Conservation (phyloP, 2,888 invertebrate genomes). For the Tetragonula carbonaria region DNA sequence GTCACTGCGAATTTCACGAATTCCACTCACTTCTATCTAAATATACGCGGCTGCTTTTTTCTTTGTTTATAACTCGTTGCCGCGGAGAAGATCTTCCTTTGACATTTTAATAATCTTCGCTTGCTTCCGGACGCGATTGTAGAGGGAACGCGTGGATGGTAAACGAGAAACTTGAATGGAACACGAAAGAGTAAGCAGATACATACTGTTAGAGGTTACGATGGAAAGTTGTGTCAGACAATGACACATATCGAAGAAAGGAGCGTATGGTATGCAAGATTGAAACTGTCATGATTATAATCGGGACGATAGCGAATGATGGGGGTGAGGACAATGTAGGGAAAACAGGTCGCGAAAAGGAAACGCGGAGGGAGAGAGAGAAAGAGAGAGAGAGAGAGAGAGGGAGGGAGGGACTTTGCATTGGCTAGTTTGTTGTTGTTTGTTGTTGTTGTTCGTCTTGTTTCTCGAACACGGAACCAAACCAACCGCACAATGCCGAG, state of each 20-base stretch:
- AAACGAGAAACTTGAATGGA: conserved; percentile 9
- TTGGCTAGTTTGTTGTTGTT: conserved; percentile 68
- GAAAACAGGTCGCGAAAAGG: conserved; percentile 65
- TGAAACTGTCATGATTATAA: conserved; percentile 70
- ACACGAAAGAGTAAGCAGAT: conserved; percentile 24
- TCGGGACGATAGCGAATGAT: conserved; percentile 69
- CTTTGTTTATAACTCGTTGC: background rate
- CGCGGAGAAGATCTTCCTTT: background rate
- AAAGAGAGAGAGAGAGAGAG: no score
- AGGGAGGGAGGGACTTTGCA: conserved; percentile 51
- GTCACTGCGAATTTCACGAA: background rate
- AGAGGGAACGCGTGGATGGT: background rate
- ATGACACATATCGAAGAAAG: conserved; percentile 53
- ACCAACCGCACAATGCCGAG: conserved; percentile 64
- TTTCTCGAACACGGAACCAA: conserved; percentile 64
- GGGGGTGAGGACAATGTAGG: conserved; percentile 66
- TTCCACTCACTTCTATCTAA: background rate
- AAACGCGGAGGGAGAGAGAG: conserved; percentile 42
- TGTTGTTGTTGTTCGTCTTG: conserved; percentile 67
- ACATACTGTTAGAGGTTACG: conserved; percentile 26
- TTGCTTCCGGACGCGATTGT: background rate
- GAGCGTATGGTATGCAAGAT: conserved; percentile 59
- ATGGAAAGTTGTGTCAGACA: conserved; percentile 42
- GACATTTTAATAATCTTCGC: background rate
- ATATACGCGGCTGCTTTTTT: background rate